phyloP scores from a whole-genome alignment of 37 sponge, comb jelly and placozoan genomes.

The Aphrocallistes beatrix region DNA sequence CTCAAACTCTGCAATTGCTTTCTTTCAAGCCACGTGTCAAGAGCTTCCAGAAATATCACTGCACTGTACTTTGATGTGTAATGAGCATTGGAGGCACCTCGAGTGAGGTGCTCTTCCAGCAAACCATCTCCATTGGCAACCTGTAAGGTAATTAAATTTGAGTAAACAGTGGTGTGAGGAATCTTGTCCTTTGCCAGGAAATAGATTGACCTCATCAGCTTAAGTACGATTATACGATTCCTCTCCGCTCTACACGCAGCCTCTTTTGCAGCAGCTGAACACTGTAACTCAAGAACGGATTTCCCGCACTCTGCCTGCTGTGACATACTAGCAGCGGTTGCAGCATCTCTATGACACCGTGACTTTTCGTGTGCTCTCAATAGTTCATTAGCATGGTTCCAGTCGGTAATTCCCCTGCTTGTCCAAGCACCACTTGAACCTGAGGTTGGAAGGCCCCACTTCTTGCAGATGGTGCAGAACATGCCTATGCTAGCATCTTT shows the following conservation, averaged over 20 bases:
- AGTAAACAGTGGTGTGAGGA: conserved; percentile 8
- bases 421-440: too few species aligned
- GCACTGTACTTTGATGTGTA: background rate
- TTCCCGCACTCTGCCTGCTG: too few species aligned
- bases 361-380: too few species aligned
- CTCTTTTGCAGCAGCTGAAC: background rate
- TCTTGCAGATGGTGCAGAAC: too few species aligned
- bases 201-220: background rate
- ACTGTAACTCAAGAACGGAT: background rate
- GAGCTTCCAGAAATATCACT: background rate
- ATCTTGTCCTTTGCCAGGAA: conserved; percentile 3
- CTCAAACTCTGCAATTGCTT: background rate
- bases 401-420: too few species aligned
- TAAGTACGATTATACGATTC: background rate
- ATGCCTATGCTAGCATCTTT: too few species aligned
- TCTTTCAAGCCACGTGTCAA: conserved; percentile 15
- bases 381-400: too few species aligned
- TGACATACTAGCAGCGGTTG: too few species aligned
- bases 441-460: too few species aligned
- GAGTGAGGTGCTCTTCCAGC: background rate
- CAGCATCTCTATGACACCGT: too few species aligned
- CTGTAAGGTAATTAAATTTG: background rate
- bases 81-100: background rate
- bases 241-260: background rate
- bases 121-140: background rate